Evolutionary conservation across 2,888 invertebrate genomes (phyloP), one percentile per base, ranked within the genome.

Genomic region (Drosophila meridionalis): DNA sequence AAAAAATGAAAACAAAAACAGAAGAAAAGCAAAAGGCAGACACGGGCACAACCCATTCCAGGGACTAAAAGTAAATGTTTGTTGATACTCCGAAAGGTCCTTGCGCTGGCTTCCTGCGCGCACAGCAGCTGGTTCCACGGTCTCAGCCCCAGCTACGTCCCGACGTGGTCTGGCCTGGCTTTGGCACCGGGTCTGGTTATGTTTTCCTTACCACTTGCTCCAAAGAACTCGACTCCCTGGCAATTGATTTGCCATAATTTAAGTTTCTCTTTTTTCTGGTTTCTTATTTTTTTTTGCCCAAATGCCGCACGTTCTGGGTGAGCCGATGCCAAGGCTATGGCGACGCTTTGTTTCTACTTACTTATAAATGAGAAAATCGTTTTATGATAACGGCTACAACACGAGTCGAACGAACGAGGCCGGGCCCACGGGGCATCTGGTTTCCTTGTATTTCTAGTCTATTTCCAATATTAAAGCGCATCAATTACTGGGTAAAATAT

Each of bases 231-330:
- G 65, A 57, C 40, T 61, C 64, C 67, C 67, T 73, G 73, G 63
- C 90, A 92, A 92, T 92, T 92, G 92, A 92, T 92, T 92, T 92
- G 89, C 87, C 90, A 92, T 92, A 92, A 92, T 92, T 92, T 90
- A 89, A 85, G 83, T 89, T 90, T 56, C 36, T 57, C 47, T 60
- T n/a, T 28, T 30, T 7, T 32, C 2, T 40, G 14, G 12, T 5
- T 43, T 20, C 42, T 50, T 40, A 32, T 50, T 52, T 57, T 48
- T 52, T 68, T 60, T 42, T 58, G 42, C 42, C 66, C 42, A 67
- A 74, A 70, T 69, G 70, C 70, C 48, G 75, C 77, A 78, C 77
- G 77, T 78, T 68, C 56, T 50, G 71, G 66, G 66, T 68, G 62
- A 76, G 64, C 76, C 75, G 71, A 71, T 47, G 66, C 50, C 58